Evolutionary conservation across 2,888 invertebrate genomes (phyloP), one percentile per base, ranked within the genome.

Genomic region (Synergus laeviventris): DNA sequence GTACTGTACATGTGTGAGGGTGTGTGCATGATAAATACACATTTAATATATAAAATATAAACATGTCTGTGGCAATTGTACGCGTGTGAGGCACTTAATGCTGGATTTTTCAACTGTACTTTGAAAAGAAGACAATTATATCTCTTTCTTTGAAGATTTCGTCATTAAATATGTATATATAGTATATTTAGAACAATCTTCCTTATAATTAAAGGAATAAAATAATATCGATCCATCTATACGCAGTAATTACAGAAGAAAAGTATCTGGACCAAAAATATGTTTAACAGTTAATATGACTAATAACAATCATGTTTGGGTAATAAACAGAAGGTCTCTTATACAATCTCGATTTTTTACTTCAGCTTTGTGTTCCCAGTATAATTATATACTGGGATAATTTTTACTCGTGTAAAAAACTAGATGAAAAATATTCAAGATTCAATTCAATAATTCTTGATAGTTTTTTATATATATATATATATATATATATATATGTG

Each of bases 31-130:
- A n/a, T 38, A 62, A 11, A 62, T 62, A 62, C 38, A 38, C 36
- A 62, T 62, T 62, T 38, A 62, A 31, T 62, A 62, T 49, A 36
- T 38, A 18, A 38, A 62, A 62, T 38, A 38, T 62, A 11, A 21
- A 56, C 21, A 21, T 56, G 21, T 11, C 21, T 56, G 11, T 18
- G 21, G 56, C 61, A 38, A 62, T 36, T 62, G 38, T 62, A 62
- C 36, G 61, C n/a, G 16, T 36, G n/a, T 62, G 61, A 62, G 61
- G 61, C 61, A 62, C 61, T 62, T 36, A 60, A 60, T 24, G 31
- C 36, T 62, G 61, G 1, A 36, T 62, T 61, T 60, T 31, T 61
- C 0, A 36, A 61, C 36, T 61, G 61, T 61, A 56, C 21, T 56
- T 56, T 18, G 42, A 42, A 42, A 42, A 11, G 42, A 12, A 42